Evolutionary conservation across 1,140 invertebrate species (phyloP), one percentile per base, ranked within the genome.

Genomic region (Cyphomyrmex costatus): DNA sequence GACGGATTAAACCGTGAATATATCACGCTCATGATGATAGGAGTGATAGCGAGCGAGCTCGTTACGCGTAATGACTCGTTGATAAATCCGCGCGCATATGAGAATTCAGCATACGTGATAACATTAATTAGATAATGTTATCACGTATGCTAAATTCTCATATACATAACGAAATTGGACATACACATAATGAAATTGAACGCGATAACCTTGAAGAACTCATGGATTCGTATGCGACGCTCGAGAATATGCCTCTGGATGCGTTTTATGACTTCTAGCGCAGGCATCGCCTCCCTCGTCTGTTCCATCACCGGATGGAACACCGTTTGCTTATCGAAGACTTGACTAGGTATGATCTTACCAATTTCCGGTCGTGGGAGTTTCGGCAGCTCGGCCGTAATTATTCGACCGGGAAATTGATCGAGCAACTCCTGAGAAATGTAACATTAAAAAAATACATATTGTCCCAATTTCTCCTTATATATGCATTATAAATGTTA

Each of bases 361-460:
- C 96, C 96, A 8, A 97, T 94, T 94, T 97, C 96, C 3, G 97
- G 96, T 21, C 96, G 93, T 2, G 95, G 95, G 42, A 97, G 90
- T 92, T 97, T 97, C 0, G 97, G 96, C 6, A 97, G 93, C 73
- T 96, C 96, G 30, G 96, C 96, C 63, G 96, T 96, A 6, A 97
- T 96, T 33, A 97, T 92, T 2, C 96, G 95, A n/a, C 96, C 97
- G 84, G 96, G 96, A 88, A 96, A 96, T 82, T 95, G 93, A 46
- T 94, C 92, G 51, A 96, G 91, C 4, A 96, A 83, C 56, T 96
- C 94, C 96, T 96, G 68, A 21, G 7, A n/a, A 79, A 87, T 77
- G 21, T 8, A 33, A 1, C 24, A 21, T 33, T 8, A 0, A 5
- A 19, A 21, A 3, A 71, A 3, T 24, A 27, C 14, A 49, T n/a